Base-by-base conservation (phyloP, 2,113 vertebrate species). In the Hiodon tergisus region DNA sequence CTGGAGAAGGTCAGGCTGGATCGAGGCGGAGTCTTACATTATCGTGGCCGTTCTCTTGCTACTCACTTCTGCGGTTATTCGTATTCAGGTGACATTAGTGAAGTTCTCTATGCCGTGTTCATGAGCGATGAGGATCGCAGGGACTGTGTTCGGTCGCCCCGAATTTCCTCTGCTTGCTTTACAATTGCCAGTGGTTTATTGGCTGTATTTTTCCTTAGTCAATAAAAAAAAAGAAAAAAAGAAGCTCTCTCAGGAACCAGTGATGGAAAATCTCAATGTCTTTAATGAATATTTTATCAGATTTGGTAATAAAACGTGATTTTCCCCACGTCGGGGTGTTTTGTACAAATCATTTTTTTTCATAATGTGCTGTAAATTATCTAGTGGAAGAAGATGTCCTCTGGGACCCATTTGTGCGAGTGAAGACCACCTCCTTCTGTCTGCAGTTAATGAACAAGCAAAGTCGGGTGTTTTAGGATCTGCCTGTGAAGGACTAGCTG, bases 241-340 rank as follows among this genome's bases (percentile, higher is more conserved):
- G 5, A 16, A n/a, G 14, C 14, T 16, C 51, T 60, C 72, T 5
- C 17, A 57, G 72, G 52, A 74, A 48, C 53, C 53, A 8, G 53
- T 17, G 63, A 71, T 48, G 62, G 53, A 11, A 3, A 67, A 65
- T 31, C 53, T 9, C 61, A 54, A 17, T 16, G 61, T 11, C 51
- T 60, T 59, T 47, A 53, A 72, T 72, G 58, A 72, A 72, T 72
- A 72, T 72, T 72, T 72, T 48, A 72, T 52, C 3, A 2, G 47
- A 51, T 61, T 57, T 16, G 8, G 71, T 61, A 48, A 72, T 72
- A 72, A 72, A 72, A 50, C n/a, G 58, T 72, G n/a, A 52, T 62
- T 72, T 62, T 62, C 58, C 71, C 8, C 14, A 16, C 61, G 71
- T 72, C 1, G 48, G 48, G 16, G 14, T 10, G 57, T 31, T 6